These are phyloP conservation scores for Sternarchorhynchus goeldii DNA, from an alignment of 2,797 vertebrate genomes.

Conservation along the genomic window DNA sequence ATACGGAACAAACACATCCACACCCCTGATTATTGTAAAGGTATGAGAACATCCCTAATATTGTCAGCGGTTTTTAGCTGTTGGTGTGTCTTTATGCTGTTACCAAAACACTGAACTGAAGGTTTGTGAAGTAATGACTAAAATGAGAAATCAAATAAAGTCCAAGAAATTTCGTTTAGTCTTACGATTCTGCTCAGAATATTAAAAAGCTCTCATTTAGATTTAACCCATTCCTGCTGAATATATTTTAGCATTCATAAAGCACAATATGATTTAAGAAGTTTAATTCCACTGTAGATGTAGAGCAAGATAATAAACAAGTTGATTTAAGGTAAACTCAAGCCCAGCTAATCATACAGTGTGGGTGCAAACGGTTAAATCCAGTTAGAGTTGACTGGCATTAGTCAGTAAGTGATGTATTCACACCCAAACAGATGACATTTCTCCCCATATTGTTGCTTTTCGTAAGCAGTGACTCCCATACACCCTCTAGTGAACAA, in stretches of 20 bases:
- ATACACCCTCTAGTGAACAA: slow-evolving; percentile 49
- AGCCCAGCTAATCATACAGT: slow-evolving; percentile 45
- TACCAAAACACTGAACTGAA: too few species aligned
- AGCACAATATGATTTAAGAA: not conserved
- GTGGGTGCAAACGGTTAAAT: slow-evolving; percentile 56
- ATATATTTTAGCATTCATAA: not conserved
- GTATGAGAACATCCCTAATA: too few species aligned
- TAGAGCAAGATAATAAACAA: slow-evolving; percentile 26
- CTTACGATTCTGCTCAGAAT: too few species aligned
- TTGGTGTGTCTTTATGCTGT: too few species aligned
- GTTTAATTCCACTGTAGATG: slow-evolving; percentile 38
- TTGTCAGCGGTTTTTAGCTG: too few species aligned
- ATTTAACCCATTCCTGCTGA: not conserved
- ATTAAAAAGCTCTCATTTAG: too few species aligned
- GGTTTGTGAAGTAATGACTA: too few species aligned
- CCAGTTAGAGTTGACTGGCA: slow-evolving; percentile 50
- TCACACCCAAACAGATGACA: slow-evolving; percentile 59
- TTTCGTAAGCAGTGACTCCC: slow-evolving; percentile 51
- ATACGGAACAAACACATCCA: too few species aligned
- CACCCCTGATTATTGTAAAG: too few species aligned
- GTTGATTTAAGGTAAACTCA: slow-evolving; percentile 49
- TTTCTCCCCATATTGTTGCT: slow-evolving; percentile 56
- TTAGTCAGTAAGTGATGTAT: slow-evolving; percentile 59
- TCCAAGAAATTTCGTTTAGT: too few species aligned
- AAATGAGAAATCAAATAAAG: too few species aligned